Evolutionary conservation across 1,140 invertebrate genomes (phyloP).

Genomic region (Nebria ingens): DNA sequence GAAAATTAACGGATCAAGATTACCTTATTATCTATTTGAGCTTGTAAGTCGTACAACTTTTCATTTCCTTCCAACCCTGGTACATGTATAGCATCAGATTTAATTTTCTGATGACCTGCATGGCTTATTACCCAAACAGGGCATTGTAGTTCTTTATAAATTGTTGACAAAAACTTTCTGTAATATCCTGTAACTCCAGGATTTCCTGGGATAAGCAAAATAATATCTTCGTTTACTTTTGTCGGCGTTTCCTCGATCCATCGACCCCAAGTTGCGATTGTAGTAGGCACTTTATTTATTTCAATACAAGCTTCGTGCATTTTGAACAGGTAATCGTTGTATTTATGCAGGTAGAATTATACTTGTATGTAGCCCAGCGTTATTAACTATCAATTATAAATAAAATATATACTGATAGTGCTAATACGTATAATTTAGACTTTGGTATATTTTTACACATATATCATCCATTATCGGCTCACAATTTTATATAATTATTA

Average conservation of each 20-base stretch:
- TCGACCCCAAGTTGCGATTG: conserved; percentile 53
- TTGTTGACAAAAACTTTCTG: conserved; percentile 49
- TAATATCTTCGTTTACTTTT: conserved; percentile 35
- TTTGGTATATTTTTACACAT: too few relatives aligned
- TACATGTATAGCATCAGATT: conserved; percentile 32
- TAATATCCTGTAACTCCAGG: conserved; percentile 61
- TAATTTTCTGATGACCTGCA: conserved; percentile 53
- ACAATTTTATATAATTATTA: too few relatives aligned
- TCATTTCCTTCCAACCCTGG: conserved; percentile 40
- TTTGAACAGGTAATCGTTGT: too few relatives aligned
- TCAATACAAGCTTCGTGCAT: conserved; percentile 41
- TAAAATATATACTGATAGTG: too few relatives aligned
- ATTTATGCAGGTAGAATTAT: too few relatives aligned
- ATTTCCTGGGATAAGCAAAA: conserved; percentile 56
- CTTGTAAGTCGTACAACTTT: conserved; percentile 53
- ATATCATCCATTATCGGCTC: too few relatives aligned
- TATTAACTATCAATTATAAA: too few relatives aligned
- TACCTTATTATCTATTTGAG: conserved; percentile 72
- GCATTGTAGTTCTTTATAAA: conserved; percentile 45
- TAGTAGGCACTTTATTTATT: conserved; percentile 52
- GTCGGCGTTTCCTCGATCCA: conserved; percentile 51
- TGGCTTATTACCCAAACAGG: conserved; percentile 69
- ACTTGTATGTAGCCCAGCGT: too few relatives aligned
- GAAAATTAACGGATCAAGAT: too few relatives aligned
- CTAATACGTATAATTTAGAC: too few relatives aligned